Base-by-base conservation (phyloP, 2,888 invertebrate genomes). In the Hyposoter dolosus region DNA sequence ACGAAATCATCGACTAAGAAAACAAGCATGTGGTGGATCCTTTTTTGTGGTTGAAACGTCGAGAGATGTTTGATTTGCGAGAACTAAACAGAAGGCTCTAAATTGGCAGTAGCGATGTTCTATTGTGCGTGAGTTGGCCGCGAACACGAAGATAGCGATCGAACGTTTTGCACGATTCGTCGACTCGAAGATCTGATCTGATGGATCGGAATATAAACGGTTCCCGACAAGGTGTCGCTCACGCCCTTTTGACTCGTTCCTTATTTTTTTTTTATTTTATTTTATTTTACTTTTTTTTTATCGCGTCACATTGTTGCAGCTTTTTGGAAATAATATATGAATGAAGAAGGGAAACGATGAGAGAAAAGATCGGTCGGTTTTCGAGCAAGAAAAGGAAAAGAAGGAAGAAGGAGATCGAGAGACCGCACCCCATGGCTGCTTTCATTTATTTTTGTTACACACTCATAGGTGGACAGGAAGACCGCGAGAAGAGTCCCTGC, bases 171-270 rank as follows among this genome's bases (percentile, higher is more conserved):
- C 23, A 68, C 35, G 80, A 63, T 56, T 68, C 71, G 56, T 56
- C 53, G n/a, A 47, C 63, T 47, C 68, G 45, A 32, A 71, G 81
- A 77, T 83, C 35, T 43, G 84, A 83, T 86, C 82, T 47, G 85
- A 87, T 83, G 79, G 80, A 87, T 80, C 77, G 40, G 72, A 82
- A 85, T 80, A 82, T 83, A 85, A 85, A 85, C 80, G 76, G 47
- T 32, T 76, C 47, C 56, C 79, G 80, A 85, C 87, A 80, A 87
- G 85, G 87, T 87, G 85, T 84, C 68, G 72, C 56, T 84, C 85
- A 85, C 87, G 82, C 87, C 85, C 82, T 85, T 83, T 85, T 83
- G 87, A 85, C 85, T 84, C 75, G 47, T 53, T 85, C 56, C 23
- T 23, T 68, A 50, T 69, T 56, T 78, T 53, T 40, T 40, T 40